Base-by-base conservation (phyloP, 2,888 invertebrate genomes). In the Agonopterix heracliana region DNA sequence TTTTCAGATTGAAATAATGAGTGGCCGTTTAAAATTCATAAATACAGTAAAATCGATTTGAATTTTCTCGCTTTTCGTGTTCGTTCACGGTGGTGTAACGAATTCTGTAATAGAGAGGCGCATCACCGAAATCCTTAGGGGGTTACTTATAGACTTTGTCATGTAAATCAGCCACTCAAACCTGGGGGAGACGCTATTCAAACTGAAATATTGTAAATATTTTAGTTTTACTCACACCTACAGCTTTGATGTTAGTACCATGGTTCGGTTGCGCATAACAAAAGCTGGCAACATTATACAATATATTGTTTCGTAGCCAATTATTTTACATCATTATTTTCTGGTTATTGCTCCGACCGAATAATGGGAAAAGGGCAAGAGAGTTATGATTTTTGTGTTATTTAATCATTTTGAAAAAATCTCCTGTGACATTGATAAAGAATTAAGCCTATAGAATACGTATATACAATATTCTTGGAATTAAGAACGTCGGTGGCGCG, bases 151-250 rank as follows among this genome's bases (percentile, higher is more conserved):
- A 61, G 70, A 71, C 84, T 84, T 85, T 84, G 81, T 82, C 76
- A 85, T 85, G 85, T 72, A 84, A 85, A 85, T 83, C 72, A 80
- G 73, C 69, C 71, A 71, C 74, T 81, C 76, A 67, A 71, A 70
- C 69, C 75, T 65, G 58, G 55, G 66, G 65, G 71, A 72, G 70
- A 67, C 63, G 63, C 60, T 61, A 69, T 75, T 76, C 74, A 72
- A 70, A 76, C 74, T 75, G 71, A 79, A 81, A 80, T 78, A 80
- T 75, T 74, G 68, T 74, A 73, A 80, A 81, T 78, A 78, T 80
- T 81, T 74, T 69, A 76, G 71, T 74, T 68, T 59, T 70, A 71
- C 68, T 38, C 60, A 57, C 63, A 54, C 57, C 26, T 63, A 61
- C 59, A 59, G 64, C 65, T 61, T 60, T 59, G 58, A 57, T 48